Percentiles rank a stretch among this genome's conserved stretches.
Evolutionary conservation across 2,113 vertebrate species (phyloP).

Genomic region (Amphiprion ocellaris): DNA sequence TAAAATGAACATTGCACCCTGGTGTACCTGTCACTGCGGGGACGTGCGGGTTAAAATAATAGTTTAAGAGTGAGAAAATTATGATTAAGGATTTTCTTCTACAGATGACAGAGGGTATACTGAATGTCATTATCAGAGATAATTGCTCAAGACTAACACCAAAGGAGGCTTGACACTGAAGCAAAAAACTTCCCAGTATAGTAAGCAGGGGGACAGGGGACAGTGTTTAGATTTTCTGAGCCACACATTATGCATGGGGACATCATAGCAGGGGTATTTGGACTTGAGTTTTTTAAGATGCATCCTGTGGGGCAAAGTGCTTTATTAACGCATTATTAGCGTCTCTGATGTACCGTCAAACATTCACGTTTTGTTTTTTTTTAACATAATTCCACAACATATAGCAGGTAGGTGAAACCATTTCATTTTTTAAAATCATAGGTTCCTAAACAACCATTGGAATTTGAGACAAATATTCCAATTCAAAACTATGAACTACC

Average conservation of each 20-base stretch:
- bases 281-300: conserved; percentile 21
- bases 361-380: conserved; percentile 31
- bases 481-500: conserved; percentile 1
- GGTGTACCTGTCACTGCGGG: conserved; percentile 47
- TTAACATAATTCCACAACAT: conserved; percentile 26
- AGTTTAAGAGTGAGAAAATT: conserved; percentile 5
- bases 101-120: conserved; percentile 39
- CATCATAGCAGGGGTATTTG: conserved; percentile 27
- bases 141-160: conserved; percentile 44
- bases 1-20: conserved; percentile 52
- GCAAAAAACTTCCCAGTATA: conserved; percentile 32
- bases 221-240: conserved; percentile 17
- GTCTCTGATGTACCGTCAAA: conserved; percentile 50
- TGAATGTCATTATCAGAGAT: conserved; percentile 30
- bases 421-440: not conserved
- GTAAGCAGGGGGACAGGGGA: not conserved
- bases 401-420: conserved; percentile 15
- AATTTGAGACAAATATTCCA: conserved; percentile 18
- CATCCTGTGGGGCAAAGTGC: conserved; percentile 31
- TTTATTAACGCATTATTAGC: conserved; percentile 40
- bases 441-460: conserved; percentile 8
- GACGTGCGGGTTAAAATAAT: conserved; percentile 23
- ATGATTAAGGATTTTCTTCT: conserved; percentile 13
- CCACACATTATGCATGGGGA: conserved; percentile 49
- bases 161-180: conserved; percentile 47